phyloP scores from a whole-genome alignment of 1,140 invertebrate species.

The Drosophila orosa region DNA sequence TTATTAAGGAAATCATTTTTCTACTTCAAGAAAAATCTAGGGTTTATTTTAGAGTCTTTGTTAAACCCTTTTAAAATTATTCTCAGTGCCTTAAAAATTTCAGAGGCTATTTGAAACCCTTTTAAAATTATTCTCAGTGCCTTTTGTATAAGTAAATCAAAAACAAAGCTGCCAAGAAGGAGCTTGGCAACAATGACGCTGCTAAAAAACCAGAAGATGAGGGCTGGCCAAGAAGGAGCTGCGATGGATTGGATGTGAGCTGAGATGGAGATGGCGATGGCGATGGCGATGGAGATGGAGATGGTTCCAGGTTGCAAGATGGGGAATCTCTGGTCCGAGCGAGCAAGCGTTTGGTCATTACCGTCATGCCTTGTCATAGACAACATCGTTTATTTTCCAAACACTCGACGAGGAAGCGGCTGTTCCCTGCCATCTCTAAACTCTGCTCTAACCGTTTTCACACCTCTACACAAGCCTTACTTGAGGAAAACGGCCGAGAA shows the following conservation, averaged over 20 bases:
- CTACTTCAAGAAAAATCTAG: too few relatives aligned
- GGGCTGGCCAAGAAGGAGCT: constrained; percentile 31
- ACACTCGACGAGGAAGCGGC: constrained; percentile 18
- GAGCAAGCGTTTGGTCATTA: constrained; percentile 60
- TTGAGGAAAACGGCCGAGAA: not conserved
- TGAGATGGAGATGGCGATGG: constrained; percentile 10
- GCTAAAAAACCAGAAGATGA: constrained; percentile 60
- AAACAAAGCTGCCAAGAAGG: constrained; percentile 32
- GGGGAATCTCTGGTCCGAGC: constrained; percentile 13
- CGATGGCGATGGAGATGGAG: constrained; percentile 14
- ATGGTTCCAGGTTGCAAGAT: constrained; percentile 15
- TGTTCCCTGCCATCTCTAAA: not conserved
- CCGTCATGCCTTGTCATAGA: constrained; percentile 82
- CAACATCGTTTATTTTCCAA: constrained; percentile 81
- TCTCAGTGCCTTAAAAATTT: constrained; percentile 1
- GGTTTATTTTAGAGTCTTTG: not conserved
- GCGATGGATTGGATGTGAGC: constrained; percentile 1
- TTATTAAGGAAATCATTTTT: not conserved
- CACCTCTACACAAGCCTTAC: constrained; percentile 59
- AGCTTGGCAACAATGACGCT: constrained; percentile 69
- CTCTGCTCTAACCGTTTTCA: constrained; percentile 62
- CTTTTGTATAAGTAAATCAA: constrained; percentile 32
- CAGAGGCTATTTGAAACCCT: not conserved
- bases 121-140: constrained; percentile 11
- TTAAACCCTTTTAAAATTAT: not conserved